These are phyloP conservation scores for Notolepis coatsorum DNA, from an alignment of 2,797 vertebrate species.

Conservation along the genomic window DNA sequence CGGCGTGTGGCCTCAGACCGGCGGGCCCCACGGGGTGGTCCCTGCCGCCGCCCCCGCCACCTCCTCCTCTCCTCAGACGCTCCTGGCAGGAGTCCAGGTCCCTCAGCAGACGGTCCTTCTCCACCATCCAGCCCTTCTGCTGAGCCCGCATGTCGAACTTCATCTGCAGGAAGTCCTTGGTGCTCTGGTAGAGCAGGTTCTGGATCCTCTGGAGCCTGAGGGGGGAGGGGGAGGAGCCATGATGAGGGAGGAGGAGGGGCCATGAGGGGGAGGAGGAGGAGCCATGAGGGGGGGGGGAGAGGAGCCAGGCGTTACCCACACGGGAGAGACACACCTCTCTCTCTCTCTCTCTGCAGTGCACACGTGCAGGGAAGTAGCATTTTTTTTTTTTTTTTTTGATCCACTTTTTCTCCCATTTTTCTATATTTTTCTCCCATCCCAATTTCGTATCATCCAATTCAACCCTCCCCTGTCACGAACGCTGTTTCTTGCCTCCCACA, in stretches of 20 bases:
- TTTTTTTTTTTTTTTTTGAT: no score
- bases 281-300: no score
- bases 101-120: conserved; percentile 90
- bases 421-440: no score
- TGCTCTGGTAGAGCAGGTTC: conserved; percentile 91
- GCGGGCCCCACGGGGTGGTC: conserved; percentile 31
- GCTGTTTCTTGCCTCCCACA: no score
- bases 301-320: no score
- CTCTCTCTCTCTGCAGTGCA: no score
- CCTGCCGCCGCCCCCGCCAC: conserved; percentile 18
- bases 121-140: conserved; percentile 94
- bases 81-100: conserved; percentile 81
- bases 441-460: no score
- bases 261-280: not conserved
- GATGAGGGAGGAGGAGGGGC: not conserved
- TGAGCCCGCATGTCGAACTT: conserved; percentile 87
- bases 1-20: conserved; percentile 36
- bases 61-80: conserved; percentile 74
- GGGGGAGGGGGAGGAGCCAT: not conserved
- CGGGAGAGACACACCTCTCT: no score
- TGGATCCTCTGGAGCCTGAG: conserved; percentile 89
- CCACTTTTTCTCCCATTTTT: no score
- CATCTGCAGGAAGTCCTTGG: conserved; percentile 91
- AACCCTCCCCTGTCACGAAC: no score
- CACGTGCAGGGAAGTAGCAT: no score